These are phyloP conservation scores for Nettapus auritus DNA, from an alignment of 2,113 vertebrate species.

Conservation along the genomic window DNA sequence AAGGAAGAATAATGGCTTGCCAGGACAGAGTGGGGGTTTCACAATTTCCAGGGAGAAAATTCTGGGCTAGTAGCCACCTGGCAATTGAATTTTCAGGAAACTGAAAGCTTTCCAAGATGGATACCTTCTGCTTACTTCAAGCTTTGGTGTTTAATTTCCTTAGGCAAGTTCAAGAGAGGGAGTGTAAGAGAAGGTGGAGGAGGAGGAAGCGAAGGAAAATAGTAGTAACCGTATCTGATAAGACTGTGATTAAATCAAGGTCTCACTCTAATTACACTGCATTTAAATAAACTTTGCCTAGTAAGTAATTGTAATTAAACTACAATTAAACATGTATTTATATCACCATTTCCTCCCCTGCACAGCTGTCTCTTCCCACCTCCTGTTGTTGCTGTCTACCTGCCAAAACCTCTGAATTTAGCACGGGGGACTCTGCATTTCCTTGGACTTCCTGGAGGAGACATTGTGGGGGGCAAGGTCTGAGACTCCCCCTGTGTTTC, in stretches of 20 bases:
- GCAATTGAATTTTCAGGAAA: background rate
- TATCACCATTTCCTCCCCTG: constrained; percentile 72
- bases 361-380: constrained; percentile 74
- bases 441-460: background rate
- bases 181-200: background rate
- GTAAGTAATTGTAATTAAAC: constrained; percentile 84
- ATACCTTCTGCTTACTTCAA: background rate
- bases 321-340: constrained; percentile 85
- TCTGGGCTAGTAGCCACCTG: constrained; percentile 36
- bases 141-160: background rate
- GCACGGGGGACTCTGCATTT: background rate
- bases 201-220: constrained; percentile 23
- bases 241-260: constrained; percentile 82
- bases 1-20: constrained; percentile 20
- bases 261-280: constrained; percentile 79
- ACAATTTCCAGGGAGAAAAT: constrained; percentile 29
- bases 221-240: constrained; percentile 69
- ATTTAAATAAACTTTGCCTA: constrained; percentile 82
- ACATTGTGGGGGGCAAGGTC: background rate
- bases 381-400: constrained; percentile 68
- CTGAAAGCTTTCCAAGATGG: constrained; percentile 9
- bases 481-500: background rate
- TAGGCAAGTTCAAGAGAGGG: background rate
- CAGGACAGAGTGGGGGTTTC: constrained; percentile 4
- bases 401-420: constrained; percentile 47